Evolutionary conservation across 2,797 vertebrate genomes (phyloP), one percentile per base, ranked within the genome.

Genomic region (Lophotriccus pileatus): DNA sequence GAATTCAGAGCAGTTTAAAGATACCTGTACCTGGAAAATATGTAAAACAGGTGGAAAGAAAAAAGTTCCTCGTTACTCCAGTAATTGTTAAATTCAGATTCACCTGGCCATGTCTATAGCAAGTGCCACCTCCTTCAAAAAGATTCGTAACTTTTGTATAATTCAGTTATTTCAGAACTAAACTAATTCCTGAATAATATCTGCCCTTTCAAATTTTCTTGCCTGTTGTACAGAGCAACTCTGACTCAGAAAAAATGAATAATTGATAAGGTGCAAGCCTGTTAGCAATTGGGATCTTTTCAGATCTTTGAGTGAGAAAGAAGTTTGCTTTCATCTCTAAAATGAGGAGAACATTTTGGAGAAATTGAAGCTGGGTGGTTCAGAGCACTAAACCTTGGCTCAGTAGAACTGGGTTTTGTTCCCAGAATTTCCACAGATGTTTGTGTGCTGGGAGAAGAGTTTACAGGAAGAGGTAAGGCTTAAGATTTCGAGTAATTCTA

Each of bases 171-270:
- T 80, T 70, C 12, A 70, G 56, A 91, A 36, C 12, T 22, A 66
- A 79, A 37, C 11, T 64, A 37, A 63, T 59, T 80, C 4, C 2
- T 77, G 34, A 89, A 34, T 59, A 81, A 30, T 67, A 67, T 39
- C 36, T 83, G 47, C 36, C 46, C 55, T 92, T 87, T 68, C 41
- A 90, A 75, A 60, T 39, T 12, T 58, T 89, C 74, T 50, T 79
- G 36, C 37, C 36, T 89, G 81, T 83, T 89, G n/a, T 9, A 15
- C 21, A 73, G 32, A 89, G 50, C 39, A 89, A 8, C 53, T 94
- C 56, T 85, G 91, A 91, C 60, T 95, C 83, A 83, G 79, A 85
- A 89, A 89, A 39, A 74, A 90, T 70, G 32, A 59, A 74, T 83
- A 85, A 89, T 46, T 74, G 56, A 43, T 83, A 44, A 93, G 25